Evolutionary conservation across 2,113 vertebrate genomes (phyloP).

Genomic region (Monopterus albus): DNA sequence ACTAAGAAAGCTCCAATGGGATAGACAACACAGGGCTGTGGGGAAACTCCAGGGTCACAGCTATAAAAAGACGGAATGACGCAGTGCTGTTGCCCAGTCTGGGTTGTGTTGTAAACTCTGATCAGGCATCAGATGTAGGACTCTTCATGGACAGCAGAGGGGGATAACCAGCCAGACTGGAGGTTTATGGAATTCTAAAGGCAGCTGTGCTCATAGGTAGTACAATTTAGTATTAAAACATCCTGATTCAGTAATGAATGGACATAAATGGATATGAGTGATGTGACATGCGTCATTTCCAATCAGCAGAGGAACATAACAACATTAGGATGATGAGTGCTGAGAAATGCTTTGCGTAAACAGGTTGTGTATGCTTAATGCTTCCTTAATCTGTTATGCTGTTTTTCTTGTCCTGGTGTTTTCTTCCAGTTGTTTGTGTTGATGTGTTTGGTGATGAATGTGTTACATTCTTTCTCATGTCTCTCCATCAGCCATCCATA

Average conservation of each 20-base stretch:
- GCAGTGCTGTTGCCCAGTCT: slow-evolving; percentile 67
- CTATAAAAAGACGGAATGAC: slow-evolving; percentile 84
- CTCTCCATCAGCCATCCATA: slow-evolving; percentile 60
- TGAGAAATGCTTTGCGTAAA: slow-evolving; percentile 65
- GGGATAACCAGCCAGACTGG: slow-evolving; percentile 65
- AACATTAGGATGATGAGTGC: slow-evolving; percentile 60
- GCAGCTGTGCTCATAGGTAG: slow-evolving; percentile 34
- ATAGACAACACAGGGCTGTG: slow-evolving; percentile 79
- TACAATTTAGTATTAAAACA: slow-evolving; percentile 38
- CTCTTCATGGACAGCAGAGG: slow-evolving; percentile 73
- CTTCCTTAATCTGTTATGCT: slow-evolving; percentile 66
- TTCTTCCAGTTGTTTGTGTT: slow-evolving; percentile 60
- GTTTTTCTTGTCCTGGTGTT: slow-evolving; percentile 41
- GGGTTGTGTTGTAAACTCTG: slow-evolving; percentile 56
- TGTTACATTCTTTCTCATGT: slow-evolving; percentile 56
- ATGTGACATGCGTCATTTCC: slow-evolving; percentile 62
- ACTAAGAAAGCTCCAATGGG: slow-evolving; percentile 81
- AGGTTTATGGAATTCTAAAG: slow-evolving; percentile 10
- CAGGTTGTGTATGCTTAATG: slow-evolving; percentile 53
- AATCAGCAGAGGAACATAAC: slow-evolving; percentile 66
- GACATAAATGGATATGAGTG: slow-evolving; percentile 46
- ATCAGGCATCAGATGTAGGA: slow-evolving; percentile 39
- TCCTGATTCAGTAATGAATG: slow-evolving; percentile 47
- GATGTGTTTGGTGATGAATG: slow-evolving; percentile 63
- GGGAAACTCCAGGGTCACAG: slow-evolving; percentile 86